Evolutionary conservation across 1,140 invertebrate species (phyloP).

Genomic region (Halyomorpha halys): DNA sequence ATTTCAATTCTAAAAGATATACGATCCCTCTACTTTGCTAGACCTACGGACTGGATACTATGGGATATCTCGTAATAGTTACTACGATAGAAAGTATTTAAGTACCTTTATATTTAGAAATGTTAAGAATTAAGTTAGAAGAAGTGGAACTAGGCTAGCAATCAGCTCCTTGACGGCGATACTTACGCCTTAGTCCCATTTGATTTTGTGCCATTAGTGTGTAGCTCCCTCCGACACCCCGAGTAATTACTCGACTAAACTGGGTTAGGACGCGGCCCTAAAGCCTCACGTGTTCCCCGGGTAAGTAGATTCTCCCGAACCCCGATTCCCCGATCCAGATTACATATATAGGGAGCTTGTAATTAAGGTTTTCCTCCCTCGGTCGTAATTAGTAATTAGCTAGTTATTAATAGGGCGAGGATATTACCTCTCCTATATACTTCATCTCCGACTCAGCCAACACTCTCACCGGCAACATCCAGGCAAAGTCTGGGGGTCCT

Average conservation of each 20-base stretch:
- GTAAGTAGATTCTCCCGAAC: constrained; percentile 14
- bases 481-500: too few species aligned
- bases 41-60: too few species aligned
- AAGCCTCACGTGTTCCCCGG: neutral
- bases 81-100: too few species aligned
- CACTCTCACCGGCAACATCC: neutral
- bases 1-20: too few species aligned
- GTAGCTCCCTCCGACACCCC: constrained; percentile 21
- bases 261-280: constrained; percentile 20
- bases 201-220: constrained; percentile 2
- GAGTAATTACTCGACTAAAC: constrained; percentile 24
- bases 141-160: too few species aligned
- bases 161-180: too few species aligned
- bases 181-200: neutral
- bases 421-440: constrained; percentile 21
- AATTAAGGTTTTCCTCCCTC: constrained; percentile 26
- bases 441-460: constrained; percentile 1
- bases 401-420: constrained; percentile 27
- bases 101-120: too few species aligned
- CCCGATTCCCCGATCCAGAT: constrained; percentile 24
- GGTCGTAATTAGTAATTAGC: constrained; percentile 26
- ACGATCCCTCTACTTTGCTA: too few species aligned
- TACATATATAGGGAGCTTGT: constrained; percentile 26
- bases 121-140: too few species aligned
- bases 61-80: too few species aligned